Evolutionary conservation across 92 coral and sea anemone species (phyloP), one percentile per base, ranked within the genome.

Genomic region (Anthopleura xanthogrammica): DNA sequence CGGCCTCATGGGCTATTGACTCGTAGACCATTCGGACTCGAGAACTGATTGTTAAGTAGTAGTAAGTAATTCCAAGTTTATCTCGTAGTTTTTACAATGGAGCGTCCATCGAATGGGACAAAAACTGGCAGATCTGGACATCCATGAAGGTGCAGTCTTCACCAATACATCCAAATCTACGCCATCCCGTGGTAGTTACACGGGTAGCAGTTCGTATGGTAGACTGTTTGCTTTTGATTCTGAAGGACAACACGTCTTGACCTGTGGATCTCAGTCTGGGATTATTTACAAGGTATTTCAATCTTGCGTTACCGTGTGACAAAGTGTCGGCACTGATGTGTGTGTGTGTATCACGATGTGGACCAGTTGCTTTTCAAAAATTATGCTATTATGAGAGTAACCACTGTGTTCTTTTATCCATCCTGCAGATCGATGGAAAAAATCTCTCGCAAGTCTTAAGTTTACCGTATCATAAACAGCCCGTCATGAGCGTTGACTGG

Each of bases 401-500:
- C 42, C 29, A 3, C 13, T 76, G 36, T 24, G 60, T 83, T 42
- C 16, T 24, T 56, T 73, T 50, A 39, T 66, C 52, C 14, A 36
- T 41, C 13, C 62, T 75, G 10, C 79, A 95, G 98, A 89, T 91
- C 43, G 88, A 72, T 10, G 87, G 87, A 72, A 86, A 85, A 60
- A 11, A 80, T 3, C 88, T 94, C 24, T 65, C 85, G 12, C 95
- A 83, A 81, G 99, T 90, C 68, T 78, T 96, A 86, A 88, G 86
- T 76, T 88, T 96, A 65, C 96, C 94, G 73, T 91, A 87, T 66
- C 95, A 90, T 87, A 93, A 88, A 82, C 95, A 98, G 65, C 94
- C 93, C 78, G 98, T 96, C 41, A 91, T 91, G 50, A 96, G 99
- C 54, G 99, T 96, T 7, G 99, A 96, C 77, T 96, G 99, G 99